Conservation (phyloP, 2,888 invertebrate genomes). For the Sphaerophoria taeniata region DNA sequence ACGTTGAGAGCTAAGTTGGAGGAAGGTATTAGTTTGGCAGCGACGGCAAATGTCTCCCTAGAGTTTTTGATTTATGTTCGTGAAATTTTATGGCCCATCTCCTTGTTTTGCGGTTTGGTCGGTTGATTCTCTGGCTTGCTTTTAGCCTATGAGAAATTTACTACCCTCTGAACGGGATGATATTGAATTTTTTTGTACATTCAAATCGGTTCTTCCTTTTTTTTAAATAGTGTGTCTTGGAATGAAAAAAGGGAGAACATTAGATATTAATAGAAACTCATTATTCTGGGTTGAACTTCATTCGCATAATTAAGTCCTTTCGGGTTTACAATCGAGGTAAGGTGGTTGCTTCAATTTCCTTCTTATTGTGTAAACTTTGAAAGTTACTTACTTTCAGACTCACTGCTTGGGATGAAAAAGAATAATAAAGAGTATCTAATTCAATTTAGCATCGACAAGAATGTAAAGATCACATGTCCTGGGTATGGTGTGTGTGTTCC, state of each 20-base stretch:
- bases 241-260: slow-evolving; percentile 32
- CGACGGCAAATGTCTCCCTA: slow-evolving; percentile 71
- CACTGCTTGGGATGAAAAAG: neutral
- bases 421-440: slow-evolving; percentile 41
- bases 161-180: slow-evolving; percentile 29
- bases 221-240: slow-evolving; percentile 45
- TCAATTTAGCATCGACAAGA: slow-evolving; percentile 50
- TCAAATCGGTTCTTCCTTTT: neutral
- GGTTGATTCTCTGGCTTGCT: slow-evolving; percentile 28
- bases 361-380: slow-evolving; percentile 48
- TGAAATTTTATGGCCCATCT: slow-evolving; percentile 71
- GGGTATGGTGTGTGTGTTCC: neutral
- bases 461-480: slow-evolving; percentile 50
- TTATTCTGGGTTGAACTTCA: slow-evolving; percentile 67
- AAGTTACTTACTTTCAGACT: slow-evolving; percentile 27
- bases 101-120: slow-evolving; percentile 40
- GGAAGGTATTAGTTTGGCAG: slow-evolving; percentile 54
- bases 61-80: slow-evolving; percentile 74
- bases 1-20: slow-evolving; percentile 27
- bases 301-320: slow-evolving; percentile 69
- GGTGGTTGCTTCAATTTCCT: slow-evolving; percentile 50
- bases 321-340: neutral
- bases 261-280: slow-evolving; percentile 70
- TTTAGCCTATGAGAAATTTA: slow-evolving; percentile 39
- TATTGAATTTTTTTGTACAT: slow-evolving; percentile 54